Evolutionary conservation across 2,888 invertebrate genomes (phyloP).

Genomic region (Alviniconcha strummeri): DNA sequence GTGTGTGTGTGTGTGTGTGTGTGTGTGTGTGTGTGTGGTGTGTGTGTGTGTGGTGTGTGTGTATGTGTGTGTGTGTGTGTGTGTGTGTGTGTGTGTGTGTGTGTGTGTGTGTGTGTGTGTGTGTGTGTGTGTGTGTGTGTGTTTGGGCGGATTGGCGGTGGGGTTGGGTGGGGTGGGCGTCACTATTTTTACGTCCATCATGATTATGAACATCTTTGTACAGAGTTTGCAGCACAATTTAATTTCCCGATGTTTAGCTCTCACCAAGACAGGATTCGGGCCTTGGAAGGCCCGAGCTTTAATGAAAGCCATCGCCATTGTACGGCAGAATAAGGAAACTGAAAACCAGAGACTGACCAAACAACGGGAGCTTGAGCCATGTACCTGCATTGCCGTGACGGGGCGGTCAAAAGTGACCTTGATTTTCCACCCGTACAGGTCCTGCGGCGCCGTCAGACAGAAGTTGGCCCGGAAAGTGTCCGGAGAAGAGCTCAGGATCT

Average conservation of each 20-base stretch:
- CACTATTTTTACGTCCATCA: too few species aligned
- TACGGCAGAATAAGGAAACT: too few species aligned
- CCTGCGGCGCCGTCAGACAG: constrained; percentile 13
- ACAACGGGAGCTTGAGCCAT: too few species aligned
- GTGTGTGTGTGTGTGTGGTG: background rate
- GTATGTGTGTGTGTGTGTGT: background rate
- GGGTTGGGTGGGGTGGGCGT: too few species aligned
- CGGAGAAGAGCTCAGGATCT: background rate
- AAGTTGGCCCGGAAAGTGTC: constrained; percentile 12
- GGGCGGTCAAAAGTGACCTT: background rate
- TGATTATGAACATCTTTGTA: too few species aligned
- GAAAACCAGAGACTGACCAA: too few species aligned
- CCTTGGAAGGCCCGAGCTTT: too few species aligned
- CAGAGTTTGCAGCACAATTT: too few species aligned
- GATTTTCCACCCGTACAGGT: constrained; percentile 9
- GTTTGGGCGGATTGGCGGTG: background rate
- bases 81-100: background rate
- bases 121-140: constrained; percentile 6
- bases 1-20: constrained; percentile 3
- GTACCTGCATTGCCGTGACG: too few species aligned
- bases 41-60: background rate
- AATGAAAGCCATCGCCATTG: too few species aligned
- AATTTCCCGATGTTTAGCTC: too few species aligned
- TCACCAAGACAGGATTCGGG: too few species aligned
- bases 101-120: constrained; percentile 1